Evolutionary conservation across 1,140 invertebrate species (phyloP), one percentile per base, ranked within the genome.

Genomic region (Sipha flava): DNA sequence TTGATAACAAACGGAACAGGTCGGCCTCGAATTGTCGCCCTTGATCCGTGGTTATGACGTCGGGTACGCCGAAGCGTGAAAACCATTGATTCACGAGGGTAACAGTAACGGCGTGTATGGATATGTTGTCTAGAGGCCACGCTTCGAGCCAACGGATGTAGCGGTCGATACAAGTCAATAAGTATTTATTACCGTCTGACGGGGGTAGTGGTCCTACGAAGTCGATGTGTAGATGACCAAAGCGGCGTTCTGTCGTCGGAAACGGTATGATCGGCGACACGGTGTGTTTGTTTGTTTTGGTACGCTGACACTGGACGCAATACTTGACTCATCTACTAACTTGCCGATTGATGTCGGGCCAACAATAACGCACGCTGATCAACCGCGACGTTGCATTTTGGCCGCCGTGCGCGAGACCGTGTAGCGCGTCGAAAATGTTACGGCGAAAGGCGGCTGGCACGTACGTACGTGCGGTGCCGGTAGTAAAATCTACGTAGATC

Each of bases 21-120:
- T 45, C 43, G 0, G 82, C 82, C 52, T 86, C 84, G 59, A 87
- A 83, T 52, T 83, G 62, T 3, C 21, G 26, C 4, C 62, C 62
- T 34, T 37, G 21, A 66, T 66, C 62, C 1, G 62, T 66, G 5
- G 62, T 66, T 18, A 66, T 34, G 29, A n/a, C n/a, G 34, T 43
- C 21, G 0, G 66, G 66, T 2, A 70, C 66, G 1, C 34, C 66
- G 31, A 43, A 70, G 3, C 37, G 31, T 2, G 34, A 6, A 10
- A 70, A 40, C 66, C 66, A 70, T 1, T 70, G 31, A 3, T n/a
- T 14, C 0, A 70, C 37, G 12, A 70, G 26, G 2, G 34, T 23
- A 12, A 21, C 7, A 1, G 66, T 34, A 3, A 70, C 34, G 1
- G 23, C n/a, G 7, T 70, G 10, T 1, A 23, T 34, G 0, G 34